Conservation (phyloP, 2,888 invertebrate genomes). For the Agrochola lychnidis region DNA sequence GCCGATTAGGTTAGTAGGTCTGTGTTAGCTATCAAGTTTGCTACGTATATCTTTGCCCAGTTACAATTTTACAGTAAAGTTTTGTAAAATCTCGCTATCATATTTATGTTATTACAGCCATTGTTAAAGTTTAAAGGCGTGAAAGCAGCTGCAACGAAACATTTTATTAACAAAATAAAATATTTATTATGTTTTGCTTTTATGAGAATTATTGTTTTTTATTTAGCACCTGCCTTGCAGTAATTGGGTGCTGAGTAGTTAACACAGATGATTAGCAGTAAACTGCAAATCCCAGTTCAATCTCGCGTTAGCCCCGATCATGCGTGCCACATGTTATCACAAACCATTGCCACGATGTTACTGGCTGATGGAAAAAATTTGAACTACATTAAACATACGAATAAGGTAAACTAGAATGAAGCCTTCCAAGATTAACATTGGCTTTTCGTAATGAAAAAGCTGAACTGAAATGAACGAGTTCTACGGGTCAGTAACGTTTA, state of each 20-base stretch:
- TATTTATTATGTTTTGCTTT: slow-evolving; percentile 3
- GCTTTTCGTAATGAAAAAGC: slow-evolving; percentile 54
- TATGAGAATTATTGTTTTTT: not conserved
- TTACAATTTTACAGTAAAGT: slow-evolving; percentile 8
- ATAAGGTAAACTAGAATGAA: slow-evolving; percentile 64
- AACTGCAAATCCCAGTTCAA: not conserved
- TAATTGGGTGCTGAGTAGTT: not conserved
- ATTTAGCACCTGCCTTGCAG: slow-evolving; percentile 3
- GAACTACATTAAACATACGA: slow-evolving; percentile 40
- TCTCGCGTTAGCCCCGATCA: slow-evolving; percentile 4
- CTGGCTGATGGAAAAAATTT: slow-evolving; percentile 39
- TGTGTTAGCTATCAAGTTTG: slow-evolving; percentile 43
- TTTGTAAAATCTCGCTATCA: slow-evolving; percentile 4
- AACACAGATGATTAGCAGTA: slow-evolving; percentile 11
- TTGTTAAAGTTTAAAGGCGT: slow-evolving; percentile 19
- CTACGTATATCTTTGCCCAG: slow-evolving; percentile 24
- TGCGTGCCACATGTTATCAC: slow-evolving; percentile 10
- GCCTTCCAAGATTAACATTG: slow-evolving; percentile 55
- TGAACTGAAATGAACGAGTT: slow-evolving; percentile 15
- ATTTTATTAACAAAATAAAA: slow-evolving; percentile 10
- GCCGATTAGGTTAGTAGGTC: slow-evolving; percentile 64
- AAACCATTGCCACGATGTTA: slow-evolving; percentile 19
- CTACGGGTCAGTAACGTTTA: slow-evolving; percentile 22
- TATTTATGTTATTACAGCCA: not conserved
- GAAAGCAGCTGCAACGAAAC: slow-evolving; percentile 11